These are phyloP conservation scores for Bergia puertoricense DNA, from an alignment of 92 coral and sea anemone species.

Conservation along the genomic window DNA sequence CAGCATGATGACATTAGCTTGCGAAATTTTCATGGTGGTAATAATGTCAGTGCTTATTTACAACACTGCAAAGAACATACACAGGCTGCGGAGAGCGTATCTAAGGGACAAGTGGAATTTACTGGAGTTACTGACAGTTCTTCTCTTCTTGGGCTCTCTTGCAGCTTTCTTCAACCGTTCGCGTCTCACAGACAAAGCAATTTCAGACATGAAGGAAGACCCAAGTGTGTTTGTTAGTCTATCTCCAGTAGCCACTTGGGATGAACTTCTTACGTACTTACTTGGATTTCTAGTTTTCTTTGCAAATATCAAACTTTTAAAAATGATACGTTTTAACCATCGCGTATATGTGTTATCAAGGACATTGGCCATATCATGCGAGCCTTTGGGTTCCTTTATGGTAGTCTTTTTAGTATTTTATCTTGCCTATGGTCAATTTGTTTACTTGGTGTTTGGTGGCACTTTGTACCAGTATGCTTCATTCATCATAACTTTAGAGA, in stretches of 20 bases:
- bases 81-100: constrained; percentile 61
- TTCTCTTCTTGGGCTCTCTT: constrained; percentile 64
- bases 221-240: constrained; percentile 77
- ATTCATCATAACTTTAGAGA: constrained; percentile 65
- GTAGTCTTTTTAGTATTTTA: constrained; percentile 78
- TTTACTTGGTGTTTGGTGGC: constrained; percentile 71
- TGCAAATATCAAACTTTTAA: constrained; percentile 87
- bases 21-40: constrained; percentile 73
- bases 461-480: constrained; percentile 71
- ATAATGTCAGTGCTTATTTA: constrained; percentile 71
- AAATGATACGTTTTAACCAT: constrained; percentile 88
- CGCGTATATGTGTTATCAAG: constrained; percentile 82
- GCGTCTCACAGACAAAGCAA: constrained; percentile 58
- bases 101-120: constrained; percentile 86
- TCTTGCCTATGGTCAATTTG: constrained; percentile 69
- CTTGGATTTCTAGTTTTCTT: constrained; percentile 80
- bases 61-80: constrained; percentile 67
- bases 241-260: constrained; percentile 76
- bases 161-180: constrained; percentile 82
- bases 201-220: constrained; percentile 59
- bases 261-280: constrained; percentile 79
- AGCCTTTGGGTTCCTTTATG: constrained; percentile 73
- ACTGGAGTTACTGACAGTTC: constrained; percentile 70
- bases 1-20: constrained; percentile 64
- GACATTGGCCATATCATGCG: constrained; percentile 73